Evolutionary conservation across 2,113 vertebrate species (phyloP), one percentile per base, ranked within the genome.

Genomic region (Diadophis punctatus): DNA sequence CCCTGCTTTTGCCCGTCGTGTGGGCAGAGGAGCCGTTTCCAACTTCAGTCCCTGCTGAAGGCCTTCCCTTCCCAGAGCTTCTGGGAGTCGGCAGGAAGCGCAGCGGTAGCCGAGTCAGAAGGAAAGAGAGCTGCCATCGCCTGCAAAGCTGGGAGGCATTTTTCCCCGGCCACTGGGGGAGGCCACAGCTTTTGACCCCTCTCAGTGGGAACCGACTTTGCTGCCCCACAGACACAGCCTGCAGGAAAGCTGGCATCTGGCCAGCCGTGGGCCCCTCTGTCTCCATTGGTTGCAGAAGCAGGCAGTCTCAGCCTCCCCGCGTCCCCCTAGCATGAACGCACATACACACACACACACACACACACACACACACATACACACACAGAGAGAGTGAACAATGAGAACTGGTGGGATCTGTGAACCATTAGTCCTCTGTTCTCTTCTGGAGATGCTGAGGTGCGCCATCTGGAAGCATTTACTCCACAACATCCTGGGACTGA

Each of bases 381-480:
- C 6, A 22, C 34, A 39, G 2, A 22, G 2, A 22, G 18, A 80
- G 92, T 93, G 89, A 74, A 88, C 89, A 23, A 93, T 39, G 95
- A 96, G 96, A 94, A 95, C 95, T 9, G 51, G 27, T 93, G 95
- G 96, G 96, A 96, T 97, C 97, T 97, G 97, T 94, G 97, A 97
- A 95, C 96, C 97, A 97, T 97, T 97, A 96, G 94, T 94, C 86
- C 94, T 96, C 95, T 96, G 96, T 97, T 96, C 96, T 97, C 96
- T 97, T 96, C 95, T 89, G 94, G 96, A 96, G 96, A 96, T 96
- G 97, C 95, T 94, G 96, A 96, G 96, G 96, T 96, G 97, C 96
- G 96, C 96, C 96, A 97, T 97, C 96, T 97, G 97, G 97, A 97
- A 97, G 96, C 96, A 96, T 95, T 97, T 97, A 97, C 93, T 96